Evolutionary conservation across 2,113 vertebrate genomes (phyloP).

Genomic region (Rhombomys opimus): DNA sequence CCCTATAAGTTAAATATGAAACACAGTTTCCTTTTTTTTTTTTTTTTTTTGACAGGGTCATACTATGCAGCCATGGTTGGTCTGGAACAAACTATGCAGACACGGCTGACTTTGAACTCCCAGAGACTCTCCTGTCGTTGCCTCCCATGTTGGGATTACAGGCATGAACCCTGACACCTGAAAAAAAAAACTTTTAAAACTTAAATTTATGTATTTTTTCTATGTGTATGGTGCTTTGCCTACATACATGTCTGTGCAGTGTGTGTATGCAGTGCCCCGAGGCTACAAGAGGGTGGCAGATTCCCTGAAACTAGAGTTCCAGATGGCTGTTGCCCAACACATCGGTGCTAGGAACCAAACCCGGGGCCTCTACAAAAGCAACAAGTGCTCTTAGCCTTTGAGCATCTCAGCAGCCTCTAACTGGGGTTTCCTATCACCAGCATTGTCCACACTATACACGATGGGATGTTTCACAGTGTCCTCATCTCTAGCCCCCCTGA

Average conservation of each 20-base stretch:
- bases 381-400: neutral
- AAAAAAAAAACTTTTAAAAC: neutral
- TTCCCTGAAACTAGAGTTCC: neutral
- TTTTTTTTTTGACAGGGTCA: neutral
- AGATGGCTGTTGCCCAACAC: neutral
- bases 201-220: neutral
- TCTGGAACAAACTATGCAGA: neutral
- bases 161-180: neutral
- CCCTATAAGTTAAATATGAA: neutral
- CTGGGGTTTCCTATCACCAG: neutral
- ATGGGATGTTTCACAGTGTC: neutral
- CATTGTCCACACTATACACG: neutral
- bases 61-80: neutral
- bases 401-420: neutral
- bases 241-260: neutral
- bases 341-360: neutral
- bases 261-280: neutral
- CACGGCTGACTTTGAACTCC: neutral
- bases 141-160: neutral
- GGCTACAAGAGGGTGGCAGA: neutral
- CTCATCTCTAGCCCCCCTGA: neutral
- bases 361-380: neutral
- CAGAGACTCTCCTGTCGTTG: neutral
- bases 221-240: neutral
- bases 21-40: neutral